Percentiles rank a stretch among this genome's conserved stretches.
Evolutionary conservation across 2,888 invertebrate genomes (phyloP).

Genomic region (Oscheius sp.): DNA sequence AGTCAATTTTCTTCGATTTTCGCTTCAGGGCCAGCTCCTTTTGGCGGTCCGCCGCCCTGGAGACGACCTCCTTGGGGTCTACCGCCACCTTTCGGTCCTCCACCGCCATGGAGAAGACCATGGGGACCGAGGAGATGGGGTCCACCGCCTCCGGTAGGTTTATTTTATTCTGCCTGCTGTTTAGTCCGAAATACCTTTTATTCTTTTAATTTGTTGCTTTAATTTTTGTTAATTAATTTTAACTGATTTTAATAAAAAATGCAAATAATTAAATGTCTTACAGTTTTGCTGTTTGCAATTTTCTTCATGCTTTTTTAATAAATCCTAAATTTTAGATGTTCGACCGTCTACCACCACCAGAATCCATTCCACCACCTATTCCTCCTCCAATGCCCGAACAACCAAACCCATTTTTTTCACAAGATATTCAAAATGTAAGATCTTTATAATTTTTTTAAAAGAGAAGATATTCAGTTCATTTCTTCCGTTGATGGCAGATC

Average conservation of each 20-base stretch:
- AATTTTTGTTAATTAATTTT: background rate
- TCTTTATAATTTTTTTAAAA: slow-evolving; percentile 5
- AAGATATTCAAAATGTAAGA: slow-evolving; percentile 7
- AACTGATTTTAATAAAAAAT: background rate
- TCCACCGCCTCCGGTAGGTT: background rate
- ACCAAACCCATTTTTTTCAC: background rate
- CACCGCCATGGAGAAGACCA: slow-evolving; percentile 18
- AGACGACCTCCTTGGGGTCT: background rate
- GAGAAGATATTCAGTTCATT: slow-evolving; percentile 38
- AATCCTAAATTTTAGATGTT: too few species aligned
- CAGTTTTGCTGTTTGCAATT: too few species aligned
- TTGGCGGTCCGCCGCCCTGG: background rate
- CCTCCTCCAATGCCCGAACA: slow-evolving; percentile 13
- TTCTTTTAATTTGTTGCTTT: too few species aligned
- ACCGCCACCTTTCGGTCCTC: slow-evolving; percentile 14
- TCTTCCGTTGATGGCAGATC: slow-evolving; percentile 41
- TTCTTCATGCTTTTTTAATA: too few species aligned
- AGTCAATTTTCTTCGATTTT: too few species aligned
- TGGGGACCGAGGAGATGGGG: slow-evolving; percentile 4
- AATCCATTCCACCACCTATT: slow-evolving; percentile 24
- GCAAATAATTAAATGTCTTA: background rate
- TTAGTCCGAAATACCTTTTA: too few species aligned
- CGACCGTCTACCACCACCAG: slow-evolving; percentile 16
- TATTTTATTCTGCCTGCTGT: too few species aligned
- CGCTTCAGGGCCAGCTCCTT: background rate